Evolutionary conservation across 2,113 vertebrate genomes (phyloP).

Genomic region (Triplophysa siluroides): DNA sequence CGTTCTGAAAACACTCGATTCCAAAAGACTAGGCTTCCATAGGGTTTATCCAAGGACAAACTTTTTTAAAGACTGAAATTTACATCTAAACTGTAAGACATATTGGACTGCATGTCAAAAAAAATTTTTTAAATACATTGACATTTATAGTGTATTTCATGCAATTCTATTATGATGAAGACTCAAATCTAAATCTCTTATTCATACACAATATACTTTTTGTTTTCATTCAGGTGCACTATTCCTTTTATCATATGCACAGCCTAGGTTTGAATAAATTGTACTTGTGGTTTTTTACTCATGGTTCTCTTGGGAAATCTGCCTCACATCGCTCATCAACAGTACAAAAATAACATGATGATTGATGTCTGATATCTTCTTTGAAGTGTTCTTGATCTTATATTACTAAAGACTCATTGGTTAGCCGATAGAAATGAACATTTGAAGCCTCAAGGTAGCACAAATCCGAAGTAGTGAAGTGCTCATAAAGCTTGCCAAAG

Average conservation of each 20-base stretch:
- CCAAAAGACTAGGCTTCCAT: slow-evolving; percentile 2
- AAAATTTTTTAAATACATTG: too few relatives aligned
- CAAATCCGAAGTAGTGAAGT: neutral
- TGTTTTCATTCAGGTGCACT: too few relatives aligned
- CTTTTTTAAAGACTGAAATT: too few relatives aligned
- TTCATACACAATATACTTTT: neutral
- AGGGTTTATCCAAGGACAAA: too few relatives aligned
- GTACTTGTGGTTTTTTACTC: neutral
- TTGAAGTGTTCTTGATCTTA: neutral
- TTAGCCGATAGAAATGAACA: neutral
- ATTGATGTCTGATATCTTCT: slow-evolving; percentile 12
- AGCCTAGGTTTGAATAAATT: slow-evolving; percentile 11
- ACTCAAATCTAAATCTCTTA: neutral
- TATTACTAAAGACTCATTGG: slow-evolving; percentile 2
- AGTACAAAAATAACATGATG: neutral
- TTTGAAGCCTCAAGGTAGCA: neutral
- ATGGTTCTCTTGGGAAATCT: slow-evolving; percentile 32
- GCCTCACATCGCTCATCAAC: neutral
- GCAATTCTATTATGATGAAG: too few relatives aligned
- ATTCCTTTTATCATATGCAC: neutral
- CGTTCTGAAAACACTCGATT: slow-evolving; percentile 19
- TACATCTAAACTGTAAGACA: too few relatives aligned
- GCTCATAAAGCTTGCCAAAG: neutral
- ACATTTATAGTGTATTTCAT: too few relatives aligned
- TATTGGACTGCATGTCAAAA: too few relatives aligned